phyloP scores from a whole-genome alignment of 2,888 invertebrate genomes.

The Trichopoda pennipes region DNA sequence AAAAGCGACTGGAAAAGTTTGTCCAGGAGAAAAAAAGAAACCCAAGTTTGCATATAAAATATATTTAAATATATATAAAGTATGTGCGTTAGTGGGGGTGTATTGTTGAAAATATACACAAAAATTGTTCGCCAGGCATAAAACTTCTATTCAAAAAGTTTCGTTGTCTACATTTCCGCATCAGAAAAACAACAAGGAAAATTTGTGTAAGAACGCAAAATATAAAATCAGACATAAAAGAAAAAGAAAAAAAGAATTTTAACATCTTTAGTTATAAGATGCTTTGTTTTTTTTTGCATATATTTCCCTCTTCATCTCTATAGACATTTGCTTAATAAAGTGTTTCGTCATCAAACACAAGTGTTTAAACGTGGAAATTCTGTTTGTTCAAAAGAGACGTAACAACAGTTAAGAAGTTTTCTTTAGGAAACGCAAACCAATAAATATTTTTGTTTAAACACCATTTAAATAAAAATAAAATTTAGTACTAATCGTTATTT shows the following conservation, averaged over 20 bases:
- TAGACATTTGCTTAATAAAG: constrained; percentile 16
- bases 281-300: background rate
- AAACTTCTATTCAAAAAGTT: constrained; percentile 55
- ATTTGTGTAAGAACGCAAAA: constrained; percentile 28
- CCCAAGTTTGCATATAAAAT: background rate
- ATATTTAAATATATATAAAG: background rate
- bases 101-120: too few species aligned
- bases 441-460: background rate
- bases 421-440: background rate
- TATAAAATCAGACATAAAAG: constrained; percentile 14
- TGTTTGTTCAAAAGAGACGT: background rate
- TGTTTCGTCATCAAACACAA: background rate
- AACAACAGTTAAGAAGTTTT: constrained; percentile 19
- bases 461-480: too few species aligned
- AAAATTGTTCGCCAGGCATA: constrained; percentile 18
- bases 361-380: background rate
- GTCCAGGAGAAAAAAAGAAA: background rate
- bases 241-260: constrained; percentile 38
- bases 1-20: background rate
- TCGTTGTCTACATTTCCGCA: constrained; percentile 56
- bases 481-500: too few species aligned
- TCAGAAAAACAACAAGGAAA: constrained; percentile 32
- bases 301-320: background rate
- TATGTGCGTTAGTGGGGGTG: background rate
- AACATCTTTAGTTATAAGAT: constrained; percentile 30